Evolutionary conservation across 2,113 vertebrate genomes (phyloP).

Genomic region (Beaufortia kweichowensis): DNA sequence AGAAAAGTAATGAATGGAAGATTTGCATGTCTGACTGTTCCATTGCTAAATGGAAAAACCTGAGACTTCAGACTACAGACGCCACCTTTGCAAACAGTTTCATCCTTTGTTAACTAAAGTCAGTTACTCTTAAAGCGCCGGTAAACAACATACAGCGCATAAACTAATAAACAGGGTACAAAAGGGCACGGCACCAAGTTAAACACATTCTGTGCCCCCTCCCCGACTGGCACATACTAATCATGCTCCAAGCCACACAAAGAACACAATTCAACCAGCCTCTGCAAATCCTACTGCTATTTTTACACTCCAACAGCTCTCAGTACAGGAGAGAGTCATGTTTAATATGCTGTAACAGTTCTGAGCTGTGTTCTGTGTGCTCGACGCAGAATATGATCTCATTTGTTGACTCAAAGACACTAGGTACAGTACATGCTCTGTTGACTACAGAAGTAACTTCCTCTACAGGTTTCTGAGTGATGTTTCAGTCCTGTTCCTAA

Average conservation of each 20-base stretch:
- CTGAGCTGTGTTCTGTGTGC: constrained; percentile 56
- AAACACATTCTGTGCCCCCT: constrained; percentile 68
- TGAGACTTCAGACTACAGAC: constrained; percentile 53
- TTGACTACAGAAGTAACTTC: constrained; percentile 7
- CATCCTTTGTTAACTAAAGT: constrained; percentile 38
- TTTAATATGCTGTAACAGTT: constrained; percentile 31
- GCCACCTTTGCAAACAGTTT: constrained; percentile 49
- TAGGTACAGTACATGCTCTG: constrained; percentile 3
- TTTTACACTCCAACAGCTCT: constrained; percentile 54
- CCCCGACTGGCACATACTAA: constrained; percentile 61
- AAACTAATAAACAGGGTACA: constrained; percentile 57
- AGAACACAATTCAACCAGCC: constrained; percentile 70
- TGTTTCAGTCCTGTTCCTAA: neutral
- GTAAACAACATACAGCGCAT: constrained; percentile 29
- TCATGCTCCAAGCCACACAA: constrained; percentile 67
- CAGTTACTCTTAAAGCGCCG: neutral
- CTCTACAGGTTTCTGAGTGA: neutral
- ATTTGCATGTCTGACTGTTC: neutral
- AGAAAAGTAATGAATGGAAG: neutral
- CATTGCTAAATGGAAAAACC: constrained; percentile 41
- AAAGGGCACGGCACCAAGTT: constrained; percentile 66
- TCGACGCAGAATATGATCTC: constrained; percentile 58
- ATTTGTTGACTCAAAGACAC: constrained; percentile 54
- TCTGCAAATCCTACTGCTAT: constrained; percentile 53
- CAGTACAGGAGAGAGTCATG: constrained; percentile 36